Percentiles rank a stretch among this genome's conserved stretches.
Conservation (phyloP, 2,113 vertebrate genomes). For the Xiphophorus couchianus region DNA sequence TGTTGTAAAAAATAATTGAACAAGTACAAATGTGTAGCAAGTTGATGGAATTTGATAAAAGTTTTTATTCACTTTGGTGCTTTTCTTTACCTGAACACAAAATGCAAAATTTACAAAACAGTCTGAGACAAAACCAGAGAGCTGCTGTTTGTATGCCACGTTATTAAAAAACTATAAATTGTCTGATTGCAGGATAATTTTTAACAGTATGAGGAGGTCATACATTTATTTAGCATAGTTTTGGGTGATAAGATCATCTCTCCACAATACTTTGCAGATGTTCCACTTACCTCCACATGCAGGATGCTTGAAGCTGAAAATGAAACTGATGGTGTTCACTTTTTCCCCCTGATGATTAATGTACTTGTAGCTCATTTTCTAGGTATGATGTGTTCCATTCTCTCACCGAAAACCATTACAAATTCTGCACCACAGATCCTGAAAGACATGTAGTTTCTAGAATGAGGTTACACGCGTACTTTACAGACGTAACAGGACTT, state of each 20-base stretch:
- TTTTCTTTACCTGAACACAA: constrained; percentile 1
- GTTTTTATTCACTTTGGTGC: background rate
- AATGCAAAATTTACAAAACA: background rate
- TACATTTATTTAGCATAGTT: too few species aligned
- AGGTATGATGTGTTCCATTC: background rate
- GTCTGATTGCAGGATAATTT: background rate
- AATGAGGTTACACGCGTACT: background rate
- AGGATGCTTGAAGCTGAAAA: too few species aligned
- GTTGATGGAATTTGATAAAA: constrained; percentile 10
- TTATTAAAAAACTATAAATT: background rate
- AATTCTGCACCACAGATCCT: background rate
- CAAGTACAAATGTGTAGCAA: constrained; percentile 21
- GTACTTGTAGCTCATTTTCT: background rate
- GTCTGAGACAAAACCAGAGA: background rate
- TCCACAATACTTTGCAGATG: too few species aligned
- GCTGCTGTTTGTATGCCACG: background rate
- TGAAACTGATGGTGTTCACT: too few species aligned
- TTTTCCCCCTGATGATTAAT: too few species aligned
- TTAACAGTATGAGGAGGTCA: background rate
- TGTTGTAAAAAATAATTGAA: constrained; percentile 16
- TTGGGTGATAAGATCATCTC: too few species aligned
- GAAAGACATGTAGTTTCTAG: background rate
- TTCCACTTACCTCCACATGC: too few species aligned
- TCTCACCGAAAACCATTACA: background rate
- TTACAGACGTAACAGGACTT: background rate